These are phyloP conservation scores for Spatulosminthurus flaviceps DNA, from an alignment of 2,888 invertebrate genomes.

Conservation along the genomic window DNA sequence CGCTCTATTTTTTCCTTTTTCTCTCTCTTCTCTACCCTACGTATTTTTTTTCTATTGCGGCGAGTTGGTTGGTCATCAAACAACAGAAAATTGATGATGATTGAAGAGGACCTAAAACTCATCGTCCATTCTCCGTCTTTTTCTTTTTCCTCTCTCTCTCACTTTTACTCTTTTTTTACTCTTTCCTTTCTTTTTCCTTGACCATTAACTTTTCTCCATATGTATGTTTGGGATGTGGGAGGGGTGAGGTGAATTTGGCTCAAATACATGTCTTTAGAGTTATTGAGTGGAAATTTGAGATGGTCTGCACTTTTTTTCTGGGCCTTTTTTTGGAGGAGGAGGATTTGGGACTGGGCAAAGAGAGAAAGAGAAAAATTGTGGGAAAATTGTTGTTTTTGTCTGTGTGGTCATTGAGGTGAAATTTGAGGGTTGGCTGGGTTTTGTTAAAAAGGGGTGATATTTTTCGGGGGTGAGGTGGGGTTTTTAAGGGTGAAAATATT, in stretches of 20 bases:
- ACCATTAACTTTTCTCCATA: background rate
- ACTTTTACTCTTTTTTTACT: background rate
- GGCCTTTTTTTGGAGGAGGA: background rate
- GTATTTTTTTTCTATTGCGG: background rate
- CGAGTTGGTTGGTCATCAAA: constrained; percentile 20
- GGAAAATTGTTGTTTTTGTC: too few species aligned
- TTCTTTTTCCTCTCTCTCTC: background rate
- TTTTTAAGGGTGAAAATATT: too few species aligned
- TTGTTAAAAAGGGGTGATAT: too few species aligned
- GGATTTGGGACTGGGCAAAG: too few species aligned
- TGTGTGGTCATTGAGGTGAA: too few species aligned
- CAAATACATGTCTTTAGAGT: constrained; percentile 37
- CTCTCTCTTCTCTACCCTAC: background rate
- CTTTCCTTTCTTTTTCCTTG: background rate
- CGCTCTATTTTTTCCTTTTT: background rate
- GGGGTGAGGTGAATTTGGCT: background rate
- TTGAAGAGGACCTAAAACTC: constrained; percentile 42
- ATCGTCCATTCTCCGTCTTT: background rate
- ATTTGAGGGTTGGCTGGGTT: too few species aligned
- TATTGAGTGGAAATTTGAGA: constrained; percentile 38
- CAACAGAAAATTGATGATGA: constrained; percentile 49
- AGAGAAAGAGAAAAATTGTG: too few species aligned
- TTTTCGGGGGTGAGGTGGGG: too few species aligned
- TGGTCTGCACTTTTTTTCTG: too few species aligned
- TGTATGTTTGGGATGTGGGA: too few species aligned